These are phyloP conservation scores for Callipepla californica DNA, from an alignment of 2,113 vertebrate genomes.

Conservation along the genomic window DNA sequence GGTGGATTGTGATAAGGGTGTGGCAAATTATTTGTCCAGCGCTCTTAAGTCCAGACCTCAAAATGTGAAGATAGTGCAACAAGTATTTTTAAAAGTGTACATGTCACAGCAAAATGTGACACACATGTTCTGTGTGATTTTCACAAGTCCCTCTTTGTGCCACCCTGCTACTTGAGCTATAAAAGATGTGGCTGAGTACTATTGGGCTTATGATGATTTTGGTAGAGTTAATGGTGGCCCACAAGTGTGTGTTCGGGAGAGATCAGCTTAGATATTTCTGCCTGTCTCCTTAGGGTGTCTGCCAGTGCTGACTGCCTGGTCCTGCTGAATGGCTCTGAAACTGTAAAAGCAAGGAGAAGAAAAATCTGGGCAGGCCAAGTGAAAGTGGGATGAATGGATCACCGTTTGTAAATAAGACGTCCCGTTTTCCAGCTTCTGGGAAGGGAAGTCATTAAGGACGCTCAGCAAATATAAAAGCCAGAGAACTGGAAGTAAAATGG, in stretches of 20 bases:
- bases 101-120: not conserved
- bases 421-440: not conserved
- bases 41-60: not conserved
- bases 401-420: not conserved
- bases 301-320: not conserved
- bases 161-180: rapidly evolving
- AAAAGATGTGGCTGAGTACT: rapidly evolving
- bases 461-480: not conserved
- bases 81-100: not conserved
- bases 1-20: rapidly evolving
- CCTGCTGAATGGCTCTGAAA: not conserved
- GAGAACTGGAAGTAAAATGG: not conserved
- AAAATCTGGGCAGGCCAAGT: not conserved
- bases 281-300: not conserved
- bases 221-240: not conserved
- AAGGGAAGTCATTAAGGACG: not conserved
- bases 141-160: not conserved
- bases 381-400: not conserved
- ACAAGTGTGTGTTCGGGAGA: not conserved
- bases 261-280: not conserved
- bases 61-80: not conserved
- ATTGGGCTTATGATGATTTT: rapidly evolving
- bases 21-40: not conserved
- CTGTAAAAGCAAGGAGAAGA: not conserved
- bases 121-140: rapidly evolving